phyloP scores from a whole-genome alignment of 2,113 vertebrate genomes.

The Thamnaconus septentrionalis region DNA sequence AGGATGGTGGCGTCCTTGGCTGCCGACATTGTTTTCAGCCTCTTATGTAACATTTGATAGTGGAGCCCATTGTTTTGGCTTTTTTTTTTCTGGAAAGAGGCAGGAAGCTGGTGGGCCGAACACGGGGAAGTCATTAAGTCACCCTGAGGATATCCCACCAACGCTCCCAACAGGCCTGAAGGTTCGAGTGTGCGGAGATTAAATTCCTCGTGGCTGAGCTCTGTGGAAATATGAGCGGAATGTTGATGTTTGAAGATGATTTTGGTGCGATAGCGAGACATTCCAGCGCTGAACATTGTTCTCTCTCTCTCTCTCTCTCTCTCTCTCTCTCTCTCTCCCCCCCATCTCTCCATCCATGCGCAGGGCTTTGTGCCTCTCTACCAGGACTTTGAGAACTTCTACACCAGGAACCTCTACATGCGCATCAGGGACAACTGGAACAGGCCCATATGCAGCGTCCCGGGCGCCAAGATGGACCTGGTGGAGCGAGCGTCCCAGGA shows the following conservation, averaged over 20 bases:
- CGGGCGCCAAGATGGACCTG: conserved; percentile 87
- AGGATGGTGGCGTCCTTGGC: too few relatives aligned
- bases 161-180: conserved; percentile 28
- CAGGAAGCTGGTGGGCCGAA: conserved; percentile 27
- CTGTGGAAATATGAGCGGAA: conserved; percentile 1
- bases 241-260: background rate
- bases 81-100: conserved; percentile 26
- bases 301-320: fast-evolving
- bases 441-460: conserved; percentile 88
- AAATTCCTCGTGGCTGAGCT: conserved; percentile 6
- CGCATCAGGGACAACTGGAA: conserved; percentile 93
- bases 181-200: background rate
- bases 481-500: conserved; percentile 85
- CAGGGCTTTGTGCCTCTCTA: conserved; percentile 95
- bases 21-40: conserved; percentile 11
- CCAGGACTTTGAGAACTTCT: conserved; percentile 96
- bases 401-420: conserved; percentile 93
- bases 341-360: background rate
- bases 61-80: conserved; percentile 44
- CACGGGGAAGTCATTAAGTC: conserved; percentile 26
- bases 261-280: background rate
- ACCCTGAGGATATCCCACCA: conserved; percentile 12
- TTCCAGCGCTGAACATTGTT: background rate
- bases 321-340: background rate
- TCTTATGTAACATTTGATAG: conserved; percentile 34